A percentile compares a stretch with the other conserved stretches of the same genome.
phyloP scores from a whole-genome alignment of 2,797 vertebrate genomes.

The Pseudotriccus pelzelni region DNA sequence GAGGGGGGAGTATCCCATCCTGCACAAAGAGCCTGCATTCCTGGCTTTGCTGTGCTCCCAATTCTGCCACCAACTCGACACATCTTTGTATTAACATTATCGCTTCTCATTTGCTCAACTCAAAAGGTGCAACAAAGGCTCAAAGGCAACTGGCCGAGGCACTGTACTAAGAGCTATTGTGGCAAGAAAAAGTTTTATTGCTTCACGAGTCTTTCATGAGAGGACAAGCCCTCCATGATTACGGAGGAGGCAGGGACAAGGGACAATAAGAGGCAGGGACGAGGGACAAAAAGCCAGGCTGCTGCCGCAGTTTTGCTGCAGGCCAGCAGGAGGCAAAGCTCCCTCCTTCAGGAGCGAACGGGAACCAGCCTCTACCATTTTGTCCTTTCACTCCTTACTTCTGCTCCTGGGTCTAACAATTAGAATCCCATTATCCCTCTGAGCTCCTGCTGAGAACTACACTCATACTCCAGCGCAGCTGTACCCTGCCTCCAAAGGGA shows the following conservation, averaged over 20 bases:
- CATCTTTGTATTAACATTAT: background rate
- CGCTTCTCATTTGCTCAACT: background rate
- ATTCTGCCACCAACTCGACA: background rate
- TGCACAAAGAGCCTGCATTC: background rate
- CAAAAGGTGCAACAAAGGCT: background rate
- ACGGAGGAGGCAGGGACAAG: background rate
- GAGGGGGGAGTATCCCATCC: background rate
- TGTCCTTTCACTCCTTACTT: background rate
- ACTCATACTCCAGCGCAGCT: background rate
- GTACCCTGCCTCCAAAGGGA: background rate
- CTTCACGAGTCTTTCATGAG: background rate
- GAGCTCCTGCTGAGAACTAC: background rate
- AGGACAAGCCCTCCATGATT: background rate
- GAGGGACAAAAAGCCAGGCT: background rate
- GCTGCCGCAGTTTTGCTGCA: background rate
- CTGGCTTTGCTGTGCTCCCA: background rate
- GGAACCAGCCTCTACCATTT: background rate
- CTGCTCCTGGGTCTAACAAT: background rate
- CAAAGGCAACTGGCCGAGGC: background rate
- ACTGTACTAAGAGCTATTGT: background rate
- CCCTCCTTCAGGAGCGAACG: background rate
- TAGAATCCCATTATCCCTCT: background rate
- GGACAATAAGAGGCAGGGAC: background rate
- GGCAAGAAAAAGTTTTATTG: background rate
- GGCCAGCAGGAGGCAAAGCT: slow-evolving; percentile 60